Percentiles rank a stretch among this genome's conserved stretches.
phyloP scores from a whole-genome alignment of 2,797 vertebrate species.

The Malurus leucopterus region DNA sequence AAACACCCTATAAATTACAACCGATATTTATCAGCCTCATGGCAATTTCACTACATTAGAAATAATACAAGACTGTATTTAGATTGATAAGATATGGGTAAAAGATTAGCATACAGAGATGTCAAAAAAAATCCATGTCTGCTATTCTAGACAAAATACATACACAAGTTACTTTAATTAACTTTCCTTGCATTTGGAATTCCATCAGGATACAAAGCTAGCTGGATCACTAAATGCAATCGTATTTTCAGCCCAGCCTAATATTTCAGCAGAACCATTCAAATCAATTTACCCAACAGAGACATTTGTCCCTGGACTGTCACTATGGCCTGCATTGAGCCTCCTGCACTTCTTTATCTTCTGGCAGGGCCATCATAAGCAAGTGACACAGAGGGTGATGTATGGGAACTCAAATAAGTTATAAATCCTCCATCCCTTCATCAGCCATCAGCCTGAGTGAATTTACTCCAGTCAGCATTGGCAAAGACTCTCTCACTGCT shows the following conservation, averaged over 20 bases:
- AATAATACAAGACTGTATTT: conserved; percentile 27
- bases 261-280: conserved; percentile 76
- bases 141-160: conserved; percentile 32
- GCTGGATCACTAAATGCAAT: conserved; percentile 73
- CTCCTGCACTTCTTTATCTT: conserved; percentile 81
- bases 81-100: conserved; percentile 37
- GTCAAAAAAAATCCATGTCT: neutral
- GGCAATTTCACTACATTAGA: conserved; percentile 46
- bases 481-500: conserved; percentile 56
- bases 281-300: conserved; percentile 80
- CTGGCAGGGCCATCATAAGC: conserved; percentile 81
- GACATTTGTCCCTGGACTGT: conserved; percentile 79
- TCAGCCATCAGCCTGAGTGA: conserved; percentile 67
- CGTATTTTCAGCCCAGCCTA: conserved; percentile 70
- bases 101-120: conserved; percentile 31
- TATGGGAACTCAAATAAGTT: conserved; percentile 76
- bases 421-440: conserved; percentile 77
- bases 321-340: conserved; percentile 71
- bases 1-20: conserved; percentile 67
- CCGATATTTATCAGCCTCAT: conserved; percentile 46
- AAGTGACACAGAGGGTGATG: conserved; percentile 72
- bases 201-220: conserved; percentile 56
- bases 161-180: conserved; percentile 60
- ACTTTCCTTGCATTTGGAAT: conserved; percentile 63
- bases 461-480: conserved; percentile 69